Evolutionary conservation across 2,888 invertebrate genomes (phyloP), one percentile per base, ranked within the genome.

Genomic region (Platyscelio sp.): DNA sequence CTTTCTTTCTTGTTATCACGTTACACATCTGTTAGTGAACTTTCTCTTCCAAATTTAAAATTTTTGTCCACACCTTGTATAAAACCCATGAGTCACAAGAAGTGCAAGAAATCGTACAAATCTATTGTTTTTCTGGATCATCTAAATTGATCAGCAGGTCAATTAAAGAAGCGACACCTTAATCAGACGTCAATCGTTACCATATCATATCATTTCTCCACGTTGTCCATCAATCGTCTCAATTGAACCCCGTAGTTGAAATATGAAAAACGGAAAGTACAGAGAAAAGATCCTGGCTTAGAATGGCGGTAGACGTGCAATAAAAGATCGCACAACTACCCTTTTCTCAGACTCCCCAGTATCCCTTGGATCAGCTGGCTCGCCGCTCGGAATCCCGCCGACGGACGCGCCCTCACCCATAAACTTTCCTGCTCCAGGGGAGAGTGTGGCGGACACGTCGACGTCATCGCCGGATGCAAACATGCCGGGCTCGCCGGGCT

Each of bases 391-490:
- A 88, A 91, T 92, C 89, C 93, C 92, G 90, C 90, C 92, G 89
- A 90, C 92, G 91, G 93, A 93, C 89, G 92, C 92, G 89, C 92
- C 93, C 90, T 93, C 93, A 92, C 93, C 93, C 88, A 91, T 93
- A 91, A 91, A 91, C 88, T 89, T 93, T 93, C 92, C 93, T 92
- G 92, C 93, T 91, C 92, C 96, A 97, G 97, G 97, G 95, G 98
- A 98, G 95, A 98, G 98, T 94, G 97, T 98, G 95, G 98, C 98
- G 94, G 98, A 98, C 95, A 98, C 98, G 94, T 98, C 97, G 94
- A 98, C 98, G 94, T 98, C 98, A 94, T 98, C 98, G 94, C 98
- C 98, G 94, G 98, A 98, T 95, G 98, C 98, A 95, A 95, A 96
- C 92, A 96, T 97, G 94, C 97, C 97, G 94, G 96, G 97, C 94